These are phyloP conservation scores for Danio choprae DNA, from an alignment of 2,797 vertebrate species.

Conservation along the genomic window DNA sequence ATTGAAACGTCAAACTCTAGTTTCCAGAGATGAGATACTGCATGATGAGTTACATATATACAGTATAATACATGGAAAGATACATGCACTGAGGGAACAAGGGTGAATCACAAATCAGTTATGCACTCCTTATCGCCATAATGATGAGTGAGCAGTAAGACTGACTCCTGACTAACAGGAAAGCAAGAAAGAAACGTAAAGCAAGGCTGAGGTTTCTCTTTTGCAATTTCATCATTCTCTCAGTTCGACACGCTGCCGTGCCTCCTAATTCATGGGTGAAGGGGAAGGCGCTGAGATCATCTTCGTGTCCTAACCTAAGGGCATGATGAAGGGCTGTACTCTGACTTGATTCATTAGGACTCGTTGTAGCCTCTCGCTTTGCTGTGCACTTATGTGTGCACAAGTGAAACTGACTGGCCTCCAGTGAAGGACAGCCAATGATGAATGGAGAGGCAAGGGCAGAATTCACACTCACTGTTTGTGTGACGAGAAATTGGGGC, in stretches of 20 bases:
- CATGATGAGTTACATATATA: background rate
- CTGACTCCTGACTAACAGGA: slow-evolving; percentile 35
- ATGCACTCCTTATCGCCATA: slow-evolving; percentile 12
- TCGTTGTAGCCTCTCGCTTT: slow-evolving; percentile 40
- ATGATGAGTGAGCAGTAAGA: slow-evolving; percentile 11
- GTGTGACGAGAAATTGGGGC: background rate
- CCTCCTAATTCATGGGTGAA: slow-evolving; percentile 37
- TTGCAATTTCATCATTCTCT: background rate
- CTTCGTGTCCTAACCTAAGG: slow-evolving; percentile 33
- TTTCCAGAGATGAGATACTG: background rate
- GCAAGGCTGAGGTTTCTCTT: background rate
- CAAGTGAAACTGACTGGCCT: slow-evolving; percentile 46
- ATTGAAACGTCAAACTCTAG: slow-evolving; percentile 17
- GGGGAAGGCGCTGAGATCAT: slow-evolving; percentile 49
- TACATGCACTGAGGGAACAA: slow-evolving; percentile 20
- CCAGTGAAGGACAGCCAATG: slow-evolving; percentile 32
- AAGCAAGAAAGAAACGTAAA: slow-evolving; percentile 1
- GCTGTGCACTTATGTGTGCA: slow-evolving; percentile 47
- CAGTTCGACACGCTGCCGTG: slow-evolving; percentile 12
- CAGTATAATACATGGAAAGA: background rate
- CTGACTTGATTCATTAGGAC: slow-evolving; percentile 53
- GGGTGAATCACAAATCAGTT: slow-evolving; percentile 33
- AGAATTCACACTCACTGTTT: background rate
- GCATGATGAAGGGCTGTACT: slow-evolving; percentile 33
- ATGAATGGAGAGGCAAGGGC: slow-evolving; percentile 20